These are phyloP conservation scores for Hirtodrosophila duncani DNA, from an alignment of 2,888 invertebrate species.

Conservation along the genomic window DNA sequence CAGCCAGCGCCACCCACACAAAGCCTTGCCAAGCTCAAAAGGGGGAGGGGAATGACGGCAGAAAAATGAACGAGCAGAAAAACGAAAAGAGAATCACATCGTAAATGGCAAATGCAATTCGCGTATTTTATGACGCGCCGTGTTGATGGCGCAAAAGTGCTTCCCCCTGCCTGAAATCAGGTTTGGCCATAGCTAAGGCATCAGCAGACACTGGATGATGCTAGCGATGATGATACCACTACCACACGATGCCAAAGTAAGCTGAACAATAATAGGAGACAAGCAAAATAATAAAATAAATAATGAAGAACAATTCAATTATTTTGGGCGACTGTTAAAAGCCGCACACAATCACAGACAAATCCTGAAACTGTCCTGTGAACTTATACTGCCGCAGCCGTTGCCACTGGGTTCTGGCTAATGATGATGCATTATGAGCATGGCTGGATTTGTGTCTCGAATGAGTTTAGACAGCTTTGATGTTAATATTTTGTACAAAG, in stretches of 20 bases:
- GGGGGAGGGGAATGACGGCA: slow-evolving; percentile 10
- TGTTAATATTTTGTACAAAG: too few species aligned
- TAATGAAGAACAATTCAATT: slow-evolving; percentile 73
- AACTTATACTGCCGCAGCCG: too few species aligned
- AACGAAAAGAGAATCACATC: slow-evolving; percentile 60
- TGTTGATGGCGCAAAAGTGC: slow-evolving; percentile 71
- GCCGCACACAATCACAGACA: slow-evolving; percentile 37
- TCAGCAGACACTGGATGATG: slow-evolving; percentile 15
- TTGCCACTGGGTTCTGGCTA: too few species aligned
- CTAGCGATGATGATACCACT: slow-evolving; percentile 24
- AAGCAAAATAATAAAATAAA: slow-evolving; percentile 74
- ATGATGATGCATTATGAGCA: slow-evolving; percentile 70
- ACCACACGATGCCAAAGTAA: slow-evolving; percentile 31
- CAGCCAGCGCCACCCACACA: slow-evolving; percentile 41
- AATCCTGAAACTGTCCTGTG: slow-evolving; percentile 22
- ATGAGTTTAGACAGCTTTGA: too few species aligned
- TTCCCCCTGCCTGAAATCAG: slow-evolving; percentile 46
- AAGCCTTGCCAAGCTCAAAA: slow-evolving; percentile 39
- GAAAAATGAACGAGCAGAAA: slow-evolving; percentile 11
- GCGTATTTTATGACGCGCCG: slow-evolving; percentile 74
- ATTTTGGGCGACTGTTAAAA: slow-evolving; percentile 33
- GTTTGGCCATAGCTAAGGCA: slow-evolving; percentile 38
- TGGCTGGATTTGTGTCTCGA: slow-evolving; percentile 19
- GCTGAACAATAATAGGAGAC: slow-evolving; percentile 69
- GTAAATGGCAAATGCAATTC: slow-evolving; percentile 73